Base-by-base conservation (phyloP, 2,113 vertebrate genomes). In the Melanerpes aurifrons region DNA sequence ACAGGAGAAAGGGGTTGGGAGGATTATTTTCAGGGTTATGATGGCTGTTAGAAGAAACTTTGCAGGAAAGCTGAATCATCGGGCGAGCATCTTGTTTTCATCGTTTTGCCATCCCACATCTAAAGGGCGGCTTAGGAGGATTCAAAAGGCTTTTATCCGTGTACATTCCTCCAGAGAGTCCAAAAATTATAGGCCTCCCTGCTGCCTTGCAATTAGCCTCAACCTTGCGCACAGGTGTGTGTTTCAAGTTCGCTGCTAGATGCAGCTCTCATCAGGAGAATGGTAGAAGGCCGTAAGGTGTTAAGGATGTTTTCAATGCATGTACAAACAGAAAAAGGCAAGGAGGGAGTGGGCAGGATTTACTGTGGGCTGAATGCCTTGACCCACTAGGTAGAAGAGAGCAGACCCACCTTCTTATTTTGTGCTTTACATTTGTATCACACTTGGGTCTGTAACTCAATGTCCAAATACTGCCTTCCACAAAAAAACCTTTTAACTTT, bases 31-130 rank as follows among this genome's bases (percentile, higher is more conserved):
- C 63, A 59, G 85, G 82, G 70, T 90, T 94, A 71, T 50, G 79
- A 74, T 82, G 73, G 76, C 69, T 87, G 66, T 40, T 78, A 83
- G 70, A 89, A 94, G 92, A 94, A 88, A 94, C 62, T 92, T 93
- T 45, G 87, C 69, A 95, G 90, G 79, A 88, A 95, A 95, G 82
- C 70, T 94, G 94, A 96, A 95, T 96, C 95, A 93, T 87, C 3
- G 26, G 13, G 53, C 81, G 59, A 94, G 86, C 89, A 93, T 93
- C 73, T 94, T 88, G 76, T 94, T 96, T 91, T 94, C 79, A 92
- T 92, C 79, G 72, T 95, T 72, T 76, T 79, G 63, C 77, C 86
- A 64, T 95, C 80, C 94, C 94, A 96, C 93, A 96, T 96, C 93
- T 94, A 89, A 96, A 63, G 29, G 58, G 7, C 0, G 0, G 76